phyloP scores from a whole-genome alignment of 2,797 vertebrate genomes.

The Ctenosaura bakeri region DNA sequence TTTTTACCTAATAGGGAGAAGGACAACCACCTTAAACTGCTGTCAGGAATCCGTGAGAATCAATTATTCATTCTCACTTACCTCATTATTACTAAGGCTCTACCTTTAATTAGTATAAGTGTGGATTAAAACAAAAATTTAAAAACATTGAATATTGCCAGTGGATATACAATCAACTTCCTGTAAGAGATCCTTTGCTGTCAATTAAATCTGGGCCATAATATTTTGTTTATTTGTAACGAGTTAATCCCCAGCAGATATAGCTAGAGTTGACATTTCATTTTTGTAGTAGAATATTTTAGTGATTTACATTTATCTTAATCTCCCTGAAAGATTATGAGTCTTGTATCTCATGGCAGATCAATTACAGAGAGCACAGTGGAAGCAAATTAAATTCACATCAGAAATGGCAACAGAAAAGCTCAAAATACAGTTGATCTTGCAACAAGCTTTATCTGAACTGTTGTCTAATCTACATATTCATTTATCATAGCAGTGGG shows the following conservation, averaged over 20 bases:
- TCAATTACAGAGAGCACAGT: background rate
- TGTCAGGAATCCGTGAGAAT: background rate
- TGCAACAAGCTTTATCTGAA: conserved; percentile 15
- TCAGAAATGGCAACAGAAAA: conserved; percentile 32
- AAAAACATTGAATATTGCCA: conserved; percentile 37
- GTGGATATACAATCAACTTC: conserved; percentile 30
- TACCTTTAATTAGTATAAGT: background rate
- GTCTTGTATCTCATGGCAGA: background rate
- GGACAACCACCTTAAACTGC: too few species aligned
- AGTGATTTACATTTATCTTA: conserved; percentile 34
- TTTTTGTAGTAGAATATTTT: conserved; percentile 27
- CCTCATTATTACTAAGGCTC: background rate
- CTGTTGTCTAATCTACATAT: conserved; percentile 24
- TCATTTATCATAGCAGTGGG: conserved; percentile 26
- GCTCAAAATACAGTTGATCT: conserved; percentile 45
- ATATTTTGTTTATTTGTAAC: conserved; percentile 47
- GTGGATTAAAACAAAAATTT: background rate
- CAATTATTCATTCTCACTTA: background rate
- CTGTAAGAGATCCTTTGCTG: conserved; percentile 19
- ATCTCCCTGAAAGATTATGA: conserved; percentile 45
- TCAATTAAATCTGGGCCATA: conserved; percentile 44
- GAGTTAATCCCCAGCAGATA: conserved; percentile 42
- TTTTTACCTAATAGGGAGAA: background rate
- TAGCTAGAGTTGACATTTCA: conserved; percentile 33
- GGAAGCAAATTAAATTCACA: conserved; percentile 36